phyloP scores from a whole-genome alignment of 2,797 vertebrate genomes.

The Eospalax fontanierii region DNA sequence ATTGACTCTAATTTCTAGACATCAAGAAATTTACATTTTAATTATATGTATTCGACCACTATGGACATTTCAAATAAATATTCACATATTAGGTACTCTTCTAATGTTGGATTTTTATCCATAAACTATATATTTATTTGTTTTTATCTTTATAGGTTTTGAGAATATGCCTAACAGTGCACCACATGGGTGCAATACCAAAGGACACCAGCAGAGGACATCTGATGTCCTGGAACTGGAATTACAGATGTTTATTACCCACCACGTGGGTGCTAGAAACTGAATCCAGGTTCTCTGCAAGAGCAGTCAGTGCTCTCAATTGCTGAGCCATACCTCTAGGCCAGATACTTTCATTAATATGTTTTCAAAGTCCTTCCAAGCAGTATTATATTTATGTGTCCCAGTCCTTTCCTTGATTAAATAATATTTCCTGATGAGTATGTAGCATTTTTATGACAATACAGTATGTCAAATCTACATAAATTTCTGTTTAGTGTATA shows the following conservation, averaged over 20 bases:
- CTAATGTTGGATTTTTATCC: not conserved
- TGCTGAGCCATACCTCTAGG: too few species aligned
- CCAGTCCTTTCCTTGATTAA: not conserved
- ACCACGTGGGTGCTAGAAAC: too few species aligned
- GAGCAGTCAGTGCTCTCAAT: too few species aligned
- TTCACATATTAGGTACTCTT: not conserved
- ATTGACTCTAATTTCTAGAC: not conserved
- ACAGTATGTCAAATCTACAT: not conserved
- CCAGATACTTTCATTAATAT: not conserved
- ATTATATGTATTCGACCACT: not conserved
- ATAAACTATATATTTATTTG: too few species aligned
- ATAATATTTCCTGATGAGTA: not conserved
- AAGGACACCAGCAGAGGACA: too few species aligned
- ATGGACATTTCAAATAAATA: slow-evolving; percentile 9
- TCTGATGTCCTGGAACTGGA: too few species aligned
- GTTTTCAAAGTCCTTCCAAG: not conserved
- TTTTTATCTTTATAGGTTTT: too few species aligned
- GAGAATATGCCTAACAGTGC: too few species aligned
- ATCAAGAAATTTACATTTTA: not conserved
- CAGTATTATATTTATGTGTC: not conserved
- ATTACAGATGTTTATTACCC: too few species aligned
- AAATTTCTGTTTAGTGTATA: not conserved
- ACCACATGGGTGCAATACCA: too few species aligned
- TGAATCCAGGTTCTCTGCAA: too few species aligned
- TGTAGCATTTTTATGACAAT: not conserved